These are phyloP conservation scores for Pseudeuparius sepicola DNA, from an alignment of 2,888 invertebrate genomes.

Conservation along the genomic window DNA sequence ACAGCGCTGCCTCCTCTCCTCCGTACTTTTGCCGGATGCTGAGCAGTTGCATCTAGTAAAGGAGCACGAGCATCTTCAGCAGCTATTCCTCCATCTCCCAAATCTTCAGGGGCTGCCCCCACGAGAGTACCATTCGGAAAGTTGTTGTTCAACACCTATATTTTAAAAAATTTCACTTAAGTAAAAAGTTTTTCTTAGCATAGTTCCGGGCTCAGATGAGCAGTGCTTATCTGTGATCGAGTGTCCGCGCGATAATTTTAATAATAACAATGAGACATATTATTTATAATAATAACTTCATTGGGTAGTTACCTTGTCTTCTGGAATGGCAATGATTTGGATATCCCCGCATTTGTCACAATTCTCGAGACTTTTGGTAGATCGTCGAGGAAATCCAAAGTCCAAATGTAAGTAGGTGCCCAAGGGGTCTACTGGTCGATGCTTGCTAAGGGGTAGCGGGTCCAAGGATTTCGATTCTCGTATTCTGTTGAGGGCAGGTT, in stretches of 20 bases:
- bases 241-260: no score
- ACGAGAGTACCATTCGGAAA: slow-evolving; percentile 45
- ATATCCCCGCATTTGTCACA: slow-evolving; percentile 40
- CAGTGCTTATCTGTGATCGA: no score
- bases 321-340: slow-evolving; percentile 39
- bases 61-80: slow-evolving; percentile 41
- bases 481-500: slow-evolving; percentile 36
- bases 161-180: no score
- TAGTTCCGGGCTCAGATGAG: no score
- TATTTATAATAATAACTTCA: no score
- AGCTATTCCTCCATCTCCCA: slow-evolving; percentile 19
- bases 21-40: slow-evolving; percentile 30
- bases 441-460: slow-evolving; percentile 43
- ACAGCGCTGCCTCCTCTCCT: slow-evolving; percentile 33
- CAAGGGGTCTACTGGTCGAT: slow-evolving; percentile 21
- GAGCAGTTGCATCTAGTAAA: slow-evolving; percentile 31
- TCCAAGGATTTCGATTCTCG: slow-evolving; percentile 58
- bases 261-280: no score
- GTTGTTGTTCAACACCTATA: slow-evolving; percentile 45
- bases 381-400: slow-evolving; percentile 30
- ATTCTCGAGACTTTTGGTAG: slow-evolving; percentile 41
- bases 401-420: slow-evolving; percentile 25
- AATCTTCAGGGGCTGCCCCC: no score
- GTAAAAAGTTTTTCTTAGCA: no score
- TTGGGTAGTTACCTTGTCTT: no score